These are phyloP conservation scores for Pomacea canaliculata DNA, from an alignment of 2,888 invertebrate genomes.

Conservation along the genomic window DNA sequence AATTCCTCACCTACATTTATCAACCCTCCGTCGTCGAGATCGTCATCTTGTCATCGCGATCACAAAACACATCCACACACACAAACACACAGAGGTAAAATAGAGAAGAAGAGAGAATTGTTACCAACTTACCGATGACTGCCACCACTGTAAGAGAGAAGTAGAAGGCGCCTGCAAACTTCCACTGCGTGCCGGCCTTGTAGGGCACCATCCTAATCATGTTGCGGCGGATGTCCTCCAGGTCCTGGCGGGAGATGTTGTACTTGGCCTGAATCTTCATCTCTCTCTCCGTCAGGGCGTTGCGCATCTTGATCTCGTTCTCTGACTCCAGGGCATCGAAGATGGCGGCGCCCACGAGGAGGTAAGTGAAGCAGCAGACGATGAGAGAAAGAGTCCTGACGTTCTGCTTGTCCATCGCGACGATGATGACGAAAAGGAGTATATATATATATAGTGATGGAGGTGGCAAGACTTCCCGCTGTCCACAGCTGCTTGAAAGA, in stretches of 20 bases:
- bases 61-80: no score
- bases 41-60: no score
- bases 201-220: constrained; percentile 98
- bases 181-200: constrained; percentile 99
- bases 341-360: constrained; percentile 97
- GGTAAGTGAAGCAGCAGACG: constrained; percentile 98
- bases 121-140: constrained; percentile 83
- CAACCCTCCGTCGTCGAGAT: no score
- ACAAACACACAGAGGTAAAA: no score
- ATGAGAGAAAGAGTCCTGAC: constrained; percentile 97
- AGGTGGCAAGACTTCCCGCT: no score
- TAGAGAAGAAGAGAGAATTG: no score
- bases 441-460: no score
- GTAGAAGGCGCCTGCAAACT: constrained; percentile 98
- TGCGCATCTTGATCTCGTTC: constrained; percentile 89
- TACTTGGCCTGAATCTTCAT: constrained; percentile 76
- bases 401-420: constrained; percentile 94
- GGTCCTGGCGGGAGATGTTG: constrained; percentile 93
- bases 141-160: constrained; percentile 98
- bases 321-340: constrained; percentile 98
- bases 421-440: no score
- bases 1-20: no score
- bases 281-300: constrained; percentile 74
- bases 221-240: constrained; percentile 81
- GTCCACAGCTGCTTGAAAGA: no score